A percentile compares a stretch with the other conserved stretches of the same genome.
phyloP scores from a whole-genome alignment of 2,113 vertebrate species.

The Campylorhamphus procurvoides region DNA sequence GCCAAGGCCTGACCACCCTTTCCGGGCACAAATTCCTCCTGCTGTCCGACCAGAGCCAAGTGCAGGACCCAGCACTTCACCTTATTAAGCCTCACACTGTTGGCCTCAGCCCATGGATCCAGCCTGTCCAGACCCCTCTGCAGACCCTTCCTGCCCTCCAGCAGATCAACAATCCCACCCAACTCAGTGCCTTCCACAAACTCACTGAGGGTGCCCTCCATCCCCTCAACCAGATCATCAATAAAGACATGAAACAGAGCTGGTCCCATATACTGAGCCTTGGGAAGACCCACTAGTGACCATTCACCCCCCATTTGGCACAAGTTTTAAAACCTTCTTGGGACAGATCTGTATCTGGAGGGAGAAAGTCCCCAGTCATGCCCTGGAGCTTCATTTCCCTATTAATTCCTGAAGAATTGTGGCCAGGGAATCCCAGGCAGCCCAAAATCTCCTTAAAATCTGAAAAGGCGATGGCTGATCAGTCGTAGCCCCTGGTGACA shows the following conservation, averaged over 20 bases:
- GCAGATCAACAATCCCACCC: background rate
- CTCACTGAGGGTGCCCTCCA: background rate
- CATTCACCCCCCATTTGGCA: background rate
- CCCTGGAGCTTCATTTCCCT: background rate
- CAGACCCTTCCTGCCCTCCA: background rate
- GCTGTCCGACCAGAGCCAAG: background rate
- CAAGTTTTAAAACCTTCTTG: accelerated
- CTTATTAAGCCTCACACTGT: background rate
- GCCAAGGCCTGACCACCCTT: background rate
- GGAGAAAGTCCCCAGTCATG: background rate
- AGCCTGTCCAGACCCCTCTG: background rate
- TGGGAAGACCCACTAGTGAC: background rate
- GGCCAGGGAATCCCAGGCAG: background rate
- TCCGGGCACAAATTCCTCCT: background rate
- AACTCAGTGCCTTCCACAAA: background rate
- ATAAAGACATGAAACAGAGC: background rate
- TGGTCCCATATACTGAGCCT: background rate
- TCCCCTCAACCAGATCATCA: background rate
- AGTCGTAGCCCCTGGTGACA: background rate
- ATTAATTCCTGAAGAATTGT: background rate
- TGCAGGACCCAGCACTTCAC: background rate
- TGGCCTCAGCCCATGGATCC: background rate
- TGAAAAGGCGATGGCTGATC: background rate
- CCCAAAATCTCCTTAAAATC: background rate
- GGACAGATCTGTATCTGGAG: background rate